Conservation (phyloP, 2,888 invertebrate genomes). For the Resseliella maxima region DNA sequence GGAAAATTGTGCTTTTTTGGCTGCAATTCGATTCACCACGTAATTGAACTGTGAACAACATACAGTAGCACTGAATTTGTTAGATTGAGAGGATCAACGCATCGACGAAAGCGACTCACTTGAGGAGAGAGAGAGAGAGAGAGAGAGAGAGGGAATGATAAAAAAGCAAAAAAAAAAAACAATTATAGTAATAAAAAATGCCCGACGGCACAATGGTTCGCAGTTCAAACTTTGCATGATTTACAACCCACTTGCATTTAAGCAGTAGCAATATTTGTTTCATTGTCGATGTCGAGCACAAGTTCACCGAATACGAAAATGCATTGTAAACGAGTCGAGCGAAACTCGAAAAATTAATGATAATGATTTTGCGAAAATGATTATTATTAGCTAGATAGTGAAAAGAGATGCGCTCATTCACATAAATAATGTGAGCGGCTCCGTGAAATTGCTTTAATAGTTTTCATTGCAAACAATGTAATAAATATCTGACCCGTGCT, state of each 20-base stretch:
- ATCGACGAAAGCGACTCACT: too few species aligned
- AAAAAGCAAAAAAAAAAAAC: too few species aligned
- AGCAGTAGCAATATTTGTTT: background rate
- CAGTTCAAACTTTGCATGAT: background rate
- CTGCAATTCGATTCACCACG: background rate
- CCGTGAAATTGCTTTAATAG: constrained; percentile 23
- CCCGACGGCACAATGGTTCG: background rate
- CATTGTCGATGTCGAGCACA: background rate
- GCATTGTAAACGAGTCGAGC: background rate
- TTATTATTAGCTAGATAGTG: constrained; percentile 28
- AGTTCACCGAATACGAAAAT: background rate
- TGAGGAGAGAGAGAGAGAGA: too few species aligned
- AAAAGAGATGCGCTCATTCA: constrained; percentile 29
- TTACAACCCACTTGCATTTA: too few species aligned
- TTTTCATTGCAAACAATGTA: constrained; percentile 48
- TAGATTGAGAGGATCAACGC: too few species aligned
- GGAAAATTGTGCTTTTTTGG: background rate
- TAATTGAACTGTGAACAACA: background rate
- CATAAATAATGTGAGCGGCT: background rate
- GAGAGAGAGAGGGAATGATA: too few species aligned
- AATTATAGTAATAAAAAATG: too few species aligned
- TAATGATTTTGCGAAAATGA: constrained; percentile 47
- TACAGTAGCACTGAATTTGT: background rate
- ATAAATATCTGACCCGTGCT: constrained; percentile 3
- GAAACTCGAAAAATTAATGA: constrained; percentile 47